These are phyloP conservation scores for Diprion similis DNA, from an alignment of 1,140 invertebrate species.

Conservation along the genomic window DNA sequence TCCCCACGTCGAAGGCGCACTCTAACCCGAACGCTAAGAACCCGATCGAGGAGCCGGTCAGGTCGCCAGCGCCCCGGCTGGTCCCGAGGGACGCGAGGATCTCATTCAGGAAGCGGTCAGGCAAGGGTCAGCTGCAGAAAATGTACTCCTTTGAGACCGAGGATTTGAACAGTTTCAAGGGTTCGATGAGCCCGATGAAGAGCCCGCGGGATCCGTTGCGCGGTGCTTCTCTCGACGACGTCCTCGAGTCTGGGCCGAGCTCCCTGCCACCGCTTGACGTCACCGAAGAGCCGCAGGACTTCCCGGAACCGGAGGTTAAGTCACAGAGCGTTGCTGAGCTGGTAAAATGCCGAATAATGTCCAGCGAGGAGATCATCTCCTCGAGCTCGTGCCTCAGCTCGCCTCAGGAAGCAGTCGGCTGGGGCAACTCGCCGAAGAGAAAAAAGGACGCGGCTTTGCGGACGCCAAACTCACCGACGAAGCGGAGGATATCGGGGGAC, in stretches of 20 bases:
- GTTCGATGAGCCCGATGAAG: slow-evolving; percentile 22
- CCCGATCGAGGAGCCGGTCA: background rate
- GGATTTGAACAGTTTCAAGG: slow-evolving; percentile 43
- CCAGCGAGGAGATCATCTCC: slow-evolving; percentile 54
- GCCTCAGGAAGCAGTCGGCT: slow-evolving; percentile 43
- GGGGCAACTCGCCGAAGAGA: slow-evolving; percentile 46
- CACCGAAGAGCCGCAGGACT: slow-evolving; percentile 23
- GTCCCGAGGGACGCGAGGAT: slow-evolving; percentile 32
- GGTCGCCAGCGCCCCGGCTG: background rate
- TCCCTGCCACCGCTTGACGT: slow-evolving; percentile 46
- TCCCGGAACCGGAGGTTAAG: slow-evolving; percentile 12
- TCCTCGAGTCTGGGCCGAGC: slow-evolving; percentile 46
- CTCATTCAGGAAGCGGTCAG: slow-evolving; percentile 33
- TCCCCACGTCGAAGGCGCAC: slow-evolving; percentile 15
- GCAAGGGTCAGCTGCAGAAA: slow-evolving; percentile 50
- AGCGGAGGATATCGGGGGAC: slow-evolving; percentile 38
- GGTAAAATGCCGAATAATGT: slow-evolving; percentile 52
- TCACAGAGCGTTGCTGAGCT: slow-evolving; percentile 38
- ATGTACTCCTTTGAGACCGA: slow-evolving; percentile 60
- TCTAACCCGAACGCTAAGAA: slow-evolving; percentile 11
- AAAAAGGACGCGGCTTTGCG: slow-evolving; percentile 30
- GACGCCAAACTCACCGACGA: slow-evolving; percentile 48
- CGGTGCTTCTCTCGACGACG: slow-evolving; percentile 48
- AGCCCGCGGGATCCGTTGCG: slow-evolving; percentile 40
- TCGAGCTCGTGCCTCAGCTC: slow-evolving; percentile 44